A percentile compares a stretch with the other conserved stretches of the same genome.
Conservation (phyloP, 1,140 invertebrate species). For the Oreohelix idahoensis region DNA sequence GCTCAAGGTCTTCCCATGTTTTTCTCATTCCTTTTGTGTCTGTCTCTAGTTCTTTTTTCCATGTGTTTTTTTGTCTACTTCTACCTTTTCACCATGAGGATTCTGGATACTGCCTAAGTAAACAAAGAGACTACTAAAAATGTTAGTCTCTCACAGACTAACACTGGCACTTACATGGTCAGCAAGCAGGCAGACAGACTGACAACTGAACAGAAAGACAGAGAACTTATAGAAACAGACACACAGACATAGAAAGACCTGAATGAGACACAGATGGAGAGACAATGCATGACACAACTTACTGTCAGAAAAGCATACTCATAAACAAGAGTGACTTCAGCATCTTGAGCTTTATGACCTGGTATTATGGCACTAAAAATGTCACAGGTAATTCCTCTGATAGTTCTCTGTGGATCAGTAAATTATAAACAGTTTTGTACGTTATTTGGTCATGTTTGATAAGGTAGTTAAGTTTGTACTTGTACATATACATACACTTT, state of each 20-base stretch:
- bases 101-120: too few species aligned
- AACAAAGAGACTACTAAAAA: too few species aligned
- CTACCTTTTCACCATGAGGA: too few species aligned
- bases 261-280: background rate
- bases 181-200: background rate
- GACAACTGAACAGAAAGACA: too few species aligned
- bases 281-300: background rate
- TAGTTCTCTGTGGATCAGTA: constrained; percentile 14
- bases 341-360: background rate
- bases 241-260: background rate
- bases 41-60: too few species aligned
- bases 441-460: background rate
- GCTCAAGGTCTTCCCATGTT: too few species aligned
- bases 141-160: too few species aligned
- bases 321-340: background rate
- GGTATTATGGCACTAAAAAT: background rate
- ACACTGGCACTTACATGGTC: too few species aligned
- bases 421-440: background rate
- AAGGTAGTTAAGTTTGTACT: background rate
- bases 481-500: background rate
- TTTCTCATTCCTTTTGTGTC: too few species aligned
- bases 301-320: constrained; percentile 13
- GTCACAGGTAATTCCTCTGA: constrained; percentile 16
- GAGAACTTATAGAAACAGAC: background rate
- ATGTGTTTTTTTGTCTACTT: too few species aligned